phyloP scores from a whole-genome alignment of 2,113 vertebrate genomes.

The Cairina moschata region DNA sequence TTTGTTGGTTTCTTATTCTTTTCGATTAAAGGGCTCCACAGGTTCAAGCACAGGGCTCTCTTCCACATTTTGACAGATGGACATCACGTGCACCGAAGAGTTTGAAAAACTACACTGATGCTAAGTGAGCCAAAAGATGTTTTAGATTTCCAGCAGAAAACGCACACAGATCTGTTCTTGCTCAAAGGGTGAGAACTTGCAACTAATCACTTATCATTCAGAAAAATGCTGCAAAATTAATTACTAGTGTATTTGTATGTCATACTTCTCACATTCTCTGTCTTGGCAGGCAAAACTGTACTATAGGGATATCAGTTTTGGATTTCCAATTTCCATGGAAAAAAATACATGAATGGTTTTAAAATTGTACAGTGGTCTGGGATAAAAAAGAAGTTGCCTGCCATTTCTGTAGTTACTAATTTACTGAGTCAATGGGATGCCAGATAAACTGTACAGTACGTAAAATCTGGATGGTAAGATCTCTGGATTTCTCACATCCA shows the following conservation, averaged over 20 bases:
- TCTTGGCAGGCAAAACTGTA: slow-evolving; percentile 7
- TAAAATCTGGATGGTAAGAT: background rate
- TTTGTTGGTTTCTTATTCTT: background rate
- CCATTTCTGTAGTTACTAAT: background rate
- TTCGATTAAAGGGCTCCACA: background rate
- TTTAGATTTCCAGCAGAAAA: slow-evolving; percentile 3
- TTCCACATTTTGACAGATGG: background rate
- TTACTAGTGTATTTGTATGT: background rate
- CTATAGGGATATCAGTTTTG: background rate
- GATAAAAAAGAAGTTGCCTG: background rate
- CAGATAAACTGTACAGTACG: background rate
- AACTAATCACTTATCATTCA: background rate
- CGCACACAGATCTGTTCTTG: background rate
- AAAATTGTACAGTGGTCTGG: background rate
- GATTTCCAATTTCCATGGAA: background rate
- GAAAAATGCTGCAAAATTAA: background rate
- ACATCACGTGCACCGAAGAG: background rate
- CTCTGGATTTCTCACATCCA: background rate
- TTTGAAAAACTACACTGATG: background rate
- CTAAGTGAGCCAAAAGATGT: background rate
- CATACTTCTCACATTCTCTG: background rate
- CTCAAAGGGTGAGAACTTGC: background rate
- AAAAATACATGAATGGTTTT: background rate
- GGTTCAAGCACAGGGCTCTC: background rate
- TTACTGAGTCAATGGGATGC: background rate